These are phyloP conservation scores for Carlito syrichta DNA, from an alignment of 2,113 vertebrate genomes.

Conservation along the genomic window DNA sequence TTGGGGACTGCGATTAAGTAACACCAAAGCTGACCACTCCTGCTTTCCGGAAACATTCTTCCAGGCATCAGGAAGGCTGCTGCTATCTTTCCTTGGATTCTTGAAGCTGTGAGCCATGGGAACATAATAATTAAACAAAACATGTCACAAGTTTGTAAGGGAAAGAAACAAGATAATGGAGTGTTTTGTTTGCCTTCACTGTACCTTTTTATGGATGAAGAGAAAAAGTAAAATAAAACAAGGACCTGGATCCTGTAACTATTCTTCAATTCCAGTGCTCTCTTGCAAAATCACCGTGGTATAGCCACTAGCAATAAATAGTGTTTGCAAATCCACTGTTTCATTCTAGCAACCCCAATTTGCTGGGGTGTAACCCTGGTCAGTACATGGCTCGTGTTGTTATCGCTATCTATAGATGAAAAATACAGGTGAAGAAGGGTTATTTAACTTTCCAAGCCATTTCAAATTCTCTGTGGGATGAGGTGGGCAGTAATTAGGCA, in stretches of 20 bases:
- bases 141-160: background rate
- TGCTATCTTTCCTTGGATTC: background rate
- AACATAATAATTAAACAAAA: background rate
- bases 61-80: background rate
- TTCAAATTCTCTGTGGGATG: background rate
- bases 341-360: background rate
- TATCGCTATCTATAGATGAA: background rate
- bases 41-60: background rate
- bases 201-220: background rate
- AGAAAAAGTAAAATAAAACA: background rate
- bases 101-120: background rate
- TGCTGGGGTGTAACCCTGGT: background rate
- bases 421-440: background rate
- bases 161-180: background rate
- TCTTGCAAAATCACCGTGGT: background rate
- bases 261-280: background rate
- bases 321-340: background rate
- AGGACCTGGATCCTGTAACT: background rate
- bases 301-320: background rate
- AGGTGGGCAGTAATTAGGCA: background rate
- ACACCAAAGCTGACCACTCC: background rate
- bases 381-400: background rate
- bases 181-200: background rate
- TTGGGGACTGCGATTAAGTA: slow-evolving; percentile 1
- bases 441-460: background rate